Evolutionary conservation across 1,140 invertebrate genomes (phyloP).

Genomic region (Saxidomus purpurata): DNA sequence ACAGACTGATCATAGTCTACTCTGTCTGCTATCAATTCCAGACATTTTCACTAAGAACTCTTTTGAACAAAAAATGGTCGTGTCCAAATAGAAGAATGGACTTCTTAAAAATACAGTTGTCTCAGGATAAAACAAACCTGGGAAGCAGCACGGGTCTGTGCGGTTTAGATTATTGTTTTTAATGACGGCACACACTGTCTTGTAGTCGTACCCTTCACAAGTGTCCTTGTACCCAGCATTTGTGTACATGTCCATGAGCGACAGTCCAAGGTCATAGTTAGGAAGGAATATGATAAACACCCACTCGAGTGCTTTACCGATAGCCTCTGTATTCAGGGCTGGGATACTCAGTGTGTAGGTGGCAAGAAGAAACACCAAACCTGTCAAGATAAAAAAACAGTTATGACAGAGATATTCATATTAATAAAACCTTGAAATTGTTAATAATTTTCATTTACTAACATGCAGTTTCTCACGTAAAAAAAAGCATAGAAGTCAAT

Average conservation of each 20-base stretch:
- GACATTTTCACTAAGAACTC: too few relatives aligned
- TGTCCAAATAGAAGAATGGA: too few relatives aligned
- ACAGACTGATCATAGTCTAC: too few relatives aligned
- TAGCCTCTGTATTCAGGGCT: slow-evolving; percentile 72
- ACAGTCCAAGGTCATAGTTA: slow-evolving; percentile 81
- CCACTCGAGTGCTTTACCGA: slow-evolving; percentile 80
- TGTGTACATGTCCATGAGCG: slow-evolving; percentile 84
- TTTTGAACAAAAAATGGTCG: too few relatives aligned
- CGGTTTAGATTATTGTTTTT: background rate
- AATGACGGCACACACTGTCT: slow-evolving; percentile 47
- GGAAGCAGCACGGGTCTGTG: slow-evolving; percentile 67
- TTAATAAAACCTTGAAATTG: too few relatives aligned
- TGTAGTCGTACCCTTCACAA: slow-evolving; percentile 63
- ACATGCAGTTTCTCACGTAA: too few relatives aligned
- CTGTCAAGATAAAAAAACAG: slow-evolving; percentile 71
- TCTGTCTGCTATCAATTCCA: too few relatives aligned
- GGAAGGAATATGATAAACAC: slow-evolving; percentile 84
- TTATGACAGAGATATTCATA: background rate
- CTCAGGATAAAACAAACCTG: slow-evolving; percentile 43
- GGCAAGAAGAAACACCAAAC: slow-evolving; percentile 78
- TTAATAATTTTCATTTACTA: too few relatives aligned
- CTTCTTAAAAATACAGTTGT: too few relatives aligned
- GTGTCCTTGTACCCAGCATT: slow-evolving; percentile 81
- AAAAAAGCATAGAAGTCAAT: too few relatives aligned
- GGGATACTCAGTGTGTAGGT: slow-evolving; percentile 82